Evolutionary conservation across 2,113 vertebrate genomes (phyloP).

Genomic region (Orientallactaga bullata): DNA sequence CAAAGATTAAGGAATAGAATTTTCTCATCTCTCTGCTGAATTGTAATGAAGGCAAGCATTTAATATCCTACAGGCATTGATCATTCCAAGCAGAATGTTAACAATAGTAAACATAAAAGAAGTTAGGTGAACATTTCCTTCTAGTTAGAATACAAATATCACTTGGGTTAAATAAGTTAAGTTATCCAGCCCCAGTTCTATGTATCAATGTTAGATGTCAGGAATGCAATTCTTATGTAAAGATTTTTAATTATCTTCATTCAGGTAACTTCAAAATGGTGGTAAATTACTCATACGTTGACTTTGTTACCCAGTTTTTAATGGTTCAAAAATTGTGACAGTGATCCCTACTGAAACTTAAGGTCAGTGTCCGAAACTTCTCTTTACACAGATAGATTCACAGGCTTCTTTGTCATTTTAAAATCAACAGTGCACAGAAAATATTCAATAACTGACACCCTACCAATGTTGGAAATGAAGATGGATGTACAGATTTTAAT

Average conservation of each 20-base stretch:
- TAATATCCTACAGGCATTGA: not conserved
- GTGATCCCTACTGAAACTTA: not conserved
- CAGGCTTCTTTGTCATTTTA: not conserved
- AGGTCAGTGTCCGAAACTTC: not conserved
- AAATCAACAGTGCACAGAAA: not conserved
- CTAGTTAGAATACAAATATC: conserved; percentile 23
- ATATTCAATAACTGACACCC: not conserved
- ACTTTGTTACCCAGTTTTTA: not conserved
- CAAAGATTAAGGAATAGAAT: not conserved
- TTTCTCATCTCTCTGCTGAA: not conserved
- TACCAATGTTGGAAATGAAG: not conserved
- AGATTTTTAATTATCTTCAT: conserved; percentile 4
- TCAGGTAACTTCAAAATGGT: conserved; percentile 18
- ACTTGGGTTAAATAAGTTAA: not conserved
- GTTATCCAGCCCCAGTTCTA: not conserved
- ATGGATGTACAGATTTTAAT: not conserved
- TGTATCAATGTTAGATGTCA: conserved; percentile 1
- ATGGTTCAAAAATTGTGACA: not conserved
- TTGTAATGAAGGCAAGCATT: not conserved
- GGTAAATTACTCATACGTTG: conserved; percentile 7
- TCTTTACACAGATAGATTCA: not conserved
- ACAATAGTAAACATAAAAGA: not conserved
- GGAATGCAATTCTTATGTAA: conserved; percentile 28
- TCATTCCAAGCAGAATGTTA: not conserved
- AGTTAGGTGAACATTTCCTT: not conserved